A percentile compares a stretch with the other conserved stretches of the same genome.
These are phyloP conservation scores for Siphamia tubifer DNA, from an alignment of 2,113 vertebrate species.

Conservation along the genomic window DNA sequence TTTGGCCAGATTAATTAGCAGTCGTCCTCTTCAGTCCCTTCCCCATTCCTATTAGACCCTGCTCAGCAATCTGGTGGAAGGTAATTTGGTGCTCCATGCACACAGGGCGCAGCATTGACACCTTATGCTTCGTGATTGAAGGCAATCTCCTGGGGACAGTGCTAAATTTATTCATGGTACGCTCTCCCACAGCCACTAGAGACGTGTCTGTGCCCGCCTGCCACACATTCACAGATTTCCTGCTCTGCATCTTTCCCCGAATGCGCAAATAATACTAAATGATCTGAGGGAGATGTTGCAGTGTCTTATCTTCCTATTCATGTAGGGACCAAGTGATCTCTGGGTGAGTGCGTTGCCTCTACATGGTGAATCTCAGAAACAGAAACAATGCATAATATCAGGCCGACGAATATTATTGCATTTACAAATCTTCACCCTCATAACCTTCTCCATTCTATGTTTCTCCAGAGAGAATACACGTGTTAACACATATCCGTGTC, in stretches of 20 bases:
- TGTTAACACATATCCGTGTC: constrained; percentile 39
- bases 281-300: constrained; percentile 63
- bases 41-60: constrained; percentile 68
- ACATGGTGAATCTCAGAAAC: constrained; percentile 22
- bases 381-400: constrained; percentile 39
- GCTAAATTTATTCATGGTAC: constrained; percentile 81
- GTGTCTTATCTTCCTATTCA: constrained; percentile 51
- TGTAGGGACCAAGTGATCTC: constrained; percentile 44
- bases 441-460: constrained; percentile 28
- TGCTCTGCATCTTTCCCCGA: constrained; percentile 70
- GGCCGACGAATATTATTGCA: constrained; percentile 43
- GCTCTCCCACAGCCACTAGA: constrained; percentile 73
- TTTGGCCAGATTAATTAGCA: constrained; percentile 74
- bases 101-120: constrained; percentile 75
- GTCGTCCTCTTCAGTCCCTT: constrained; percentile 58
- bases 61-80: constrained; percentile 74
- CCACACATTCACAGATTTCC: constrained; percentile 70
- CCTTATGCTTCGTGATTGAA: constrained; percentile 83
- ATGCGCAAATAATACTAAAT: constrained; percentile 77
- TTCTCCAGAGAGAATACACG: constrained; percentile 47
- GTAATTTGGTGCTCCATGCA: constrained; percentile 76
- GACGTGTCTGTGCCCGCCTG: constrained; percentile 64
- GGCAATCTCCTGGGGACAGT: constrained; percentile 79
- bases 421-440: constrained; percentile 44
- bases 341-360: constrained; percentile 2